Base-by-base conservation (phyloP, 2,113 vertebrate genomes). In the Hiodon alosoides region DNA sequence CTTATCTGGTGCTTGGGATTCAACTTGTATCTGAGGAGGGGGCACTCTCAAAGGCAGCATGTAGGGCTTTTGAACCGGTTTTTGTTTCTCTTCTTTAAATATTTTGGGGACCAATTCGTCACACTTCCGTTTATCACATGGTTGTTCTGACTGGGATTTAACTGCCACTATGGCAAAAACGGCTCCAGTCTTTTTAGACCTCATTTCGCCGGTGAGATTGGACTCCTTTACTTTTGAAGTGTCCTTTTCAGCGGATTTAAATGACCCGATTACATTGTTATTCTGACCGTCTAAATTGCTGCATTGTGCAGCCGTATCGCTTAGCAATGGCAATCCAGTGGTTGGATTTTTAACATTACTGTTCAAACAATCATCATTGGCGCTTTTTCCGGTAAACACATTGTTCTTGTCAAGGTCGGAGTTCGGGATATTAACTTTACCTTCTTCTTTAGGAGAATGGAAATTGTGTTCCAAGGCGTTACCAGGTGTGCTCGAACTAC, bases 81-180 rank as follows among this genome's bases (percentile, higher is more conserved):
- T 64, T 14, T 16, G n/a, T 55, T 71, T 9, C 51, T 60, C 67
- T 54, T 17, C 73, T 62, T 11, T 50, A n/a, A 53, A 16, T 31
- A 53, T 7, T 16, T 52, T 61, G 61, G 72, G 3, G 2, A 51
- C 66, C 55, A 47, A 11, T 48, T 61, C 72, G 2, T 57, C 64
- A n/a, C 31, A 59, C 59, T 68, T 9, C 8, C 53, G 67, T 60
- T 68, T n/a, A 50, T 72, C 67, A 62, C 67, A 80, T 53, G 50
- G 79, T 7, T 83, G 11, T 8, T 31, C 11, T 52, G 77, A 14
- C 31, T 78, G 86, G 9, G 87, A 83, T 78, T 86, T 87, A 0
- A 88, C 79, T 4, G 86, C 85, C 50, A 90, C 80, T 14, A 91
- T 78, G 51, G 88, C 86, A 7, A 90, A 90, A 75, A 90, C 85